Conservation (phyloP, 2,113 vertebrate genomes). For the Gymnocephalus cernua region DNA sequence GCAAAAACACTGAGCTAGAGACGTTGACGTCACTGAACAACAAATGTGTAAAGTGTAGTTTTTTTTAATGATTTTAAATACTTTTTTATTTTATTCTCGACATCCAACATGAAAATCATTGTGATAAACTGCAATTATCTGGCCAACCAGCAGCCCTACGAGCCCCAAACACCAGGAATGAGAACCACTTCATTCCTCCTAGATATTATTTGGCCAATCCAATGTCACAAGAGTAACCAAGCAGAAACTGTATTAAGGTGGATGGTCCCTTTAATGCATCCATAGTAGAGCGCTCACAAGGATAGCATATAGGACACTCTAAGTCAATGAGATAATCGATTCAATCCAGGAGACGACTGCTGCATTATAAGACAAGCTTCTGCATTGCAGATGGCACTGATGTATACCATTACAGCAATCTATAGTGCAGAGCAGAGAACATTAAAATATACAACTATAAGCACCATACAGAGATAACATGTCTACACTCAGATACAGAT, state of each 20-base stretch:
- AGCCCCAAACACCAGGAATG: constrained; percentile 10
- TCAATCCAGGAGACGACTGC: constrained; percentile 66
- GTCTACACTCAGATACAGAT: constrained; percentile 20
- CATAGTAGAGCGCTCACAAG: constrained; percentile 46
- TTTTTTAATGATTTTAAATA: background rate
- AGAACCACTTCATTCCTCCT: background rate
- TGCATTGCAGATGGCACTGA: constrained; percentile 78
- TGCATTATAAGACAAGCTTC: constrained; percentile 72
- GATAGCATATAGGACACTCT: constrained; percentile 55
- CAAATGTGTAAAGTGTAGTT: background rate
- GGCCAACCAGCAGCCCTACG: constrained; percentile 14
- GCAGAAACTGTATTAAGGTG: constrained; percentile 8
- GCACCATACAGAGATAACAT: background rate
- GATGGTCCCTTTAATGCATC: constrained; percentile 57
- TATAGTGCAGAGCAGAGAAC: constrained; percentile 41
- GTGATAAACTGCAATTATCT: background rate
- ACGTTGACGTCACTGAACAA: background rate
- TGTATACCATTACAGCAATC: constrained; percentile 69
- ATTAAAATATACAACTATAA: constrained; percentile 12
- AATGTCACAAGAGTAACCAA: constrained; percentile 1
- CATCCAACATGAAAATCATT: background rate
- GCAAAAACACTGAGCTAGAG: background rate
- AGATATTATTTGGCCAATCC: constrained; percentile 14
- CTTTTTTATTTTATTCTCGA: background rate
- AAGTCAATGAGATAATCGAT: constrained; percentile 75